Evolutionary conservation across 2,888 invertebrate genomes (phyloP).

Genomic region (Drosophila macrothrix): DNA sequence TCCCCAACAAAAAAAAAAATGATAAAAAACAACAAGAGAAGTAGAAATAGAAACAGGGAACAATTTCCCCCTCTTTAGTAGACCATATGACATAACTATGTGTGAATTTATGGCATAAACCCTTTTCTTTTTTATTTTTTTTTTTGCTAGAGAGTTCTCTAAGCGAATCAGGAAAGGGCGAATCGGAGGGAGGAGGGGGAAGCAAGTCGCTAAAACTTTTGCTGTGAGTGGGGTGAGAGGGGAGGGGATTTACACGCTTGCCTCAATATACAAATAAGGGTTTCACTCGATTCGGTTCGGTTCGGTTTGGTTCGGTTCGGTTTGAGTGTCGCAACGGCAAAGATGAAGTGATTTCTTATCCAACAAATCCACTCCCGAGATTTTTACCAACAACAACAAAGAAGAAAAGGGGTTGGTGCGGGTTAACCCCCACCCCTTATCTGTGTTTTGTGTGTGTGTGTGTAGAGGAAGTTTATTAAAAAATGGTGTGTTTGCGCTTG

Average conservation of each 20-base stretch:
- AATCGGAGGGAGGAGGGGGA: neutral
- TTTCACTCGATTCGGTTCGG: constrained; percentile 35
- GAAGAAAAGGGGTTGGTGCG: constrained; percentile 62
- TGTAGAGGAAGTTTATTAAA: constrained; percentile 76
- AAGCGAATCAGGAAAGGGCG: constrained; percentile 69
- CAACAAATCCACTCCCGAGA: constrained; percentile 71
- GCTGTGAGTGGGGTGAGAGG: constrained; percentile 5
- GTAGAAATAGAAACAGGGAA: constrained; percentile 17
- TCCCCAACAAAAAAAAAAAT: constrained; percentile 28
- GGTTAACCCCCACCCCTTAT: constrained; percentile 6
- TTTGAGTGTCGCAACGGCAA: constrained; percentile 51
- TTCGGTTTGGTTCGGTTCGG: constrained; percentile 15
- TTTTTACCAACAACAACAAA: constrained; percentile 12
- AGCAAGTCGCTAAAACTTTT: constrained; percentile 20
- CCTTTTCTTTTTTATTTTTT: constrained; percentile 57
- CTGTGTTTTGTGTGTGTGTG: constrained; percentile 22
- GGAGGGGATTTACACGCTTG: constrained; percentile 78
- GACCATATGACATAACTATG: constrained; percentile 78
- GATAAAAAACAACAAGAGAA: constrained; percentile 18
- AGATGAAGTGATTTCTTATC: constrained; percentile 82
- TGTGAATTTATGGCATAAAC: constrained; percentile 82
- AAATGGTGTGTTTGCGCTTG: constrained; percentile 76
- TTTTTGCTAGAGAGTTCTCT: constrained; percentile 53
- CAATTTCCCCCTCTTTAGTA: constrained; percentile 19
- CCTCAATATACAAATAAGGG: constrained; percentile 81